phyloP scores from a whole-genome alignment of 2,888 invertebrate species.

The Drosophila peninsularis region DNA sequence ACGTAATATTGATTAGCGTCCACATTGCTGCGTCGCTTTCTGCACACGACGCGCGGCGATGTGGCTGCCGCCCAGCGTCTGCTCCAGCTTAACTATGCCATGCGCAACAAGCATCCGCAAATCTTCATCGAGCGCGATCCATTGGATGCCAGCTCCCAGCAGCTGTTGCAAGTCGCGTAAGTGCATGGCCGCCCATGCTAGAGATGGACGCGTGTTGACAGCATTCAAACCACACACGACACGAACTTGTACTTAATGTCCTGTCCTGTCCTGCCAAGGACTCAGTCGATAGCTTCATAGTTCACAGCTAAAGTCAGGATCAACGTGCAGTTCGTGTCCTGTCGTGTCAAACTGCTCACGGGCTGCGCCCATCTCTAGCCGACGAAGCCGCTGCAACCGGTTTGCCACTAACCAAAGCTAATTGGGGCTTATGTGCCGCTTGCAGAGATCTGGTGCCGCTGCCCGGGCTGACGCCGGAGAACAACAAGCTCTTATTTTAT shows the following conservation, averaged over 20 bases:
- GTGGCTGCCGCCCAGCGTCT: constrained; percentile 79
- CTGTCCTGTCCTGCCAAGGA: no score
- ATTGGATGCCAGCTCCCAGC: constrained; percentile 76
- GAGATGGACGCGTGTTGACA: constrained; percentile 16
- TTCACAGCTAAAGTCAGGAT: no score
- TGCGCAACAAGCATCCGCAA: constrained; percentile 86
- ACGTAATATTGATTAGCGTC: constrained; percentile 63
- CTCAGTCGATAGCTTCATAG: no score
- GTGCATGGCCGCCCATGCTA: constrained; percentile 41
- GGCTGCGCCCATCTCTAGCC: constrained; percentile 11
- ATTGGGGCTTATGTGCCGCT: constrained; percentile 1
- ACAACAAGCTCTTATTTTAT: constrained; percentile 89
- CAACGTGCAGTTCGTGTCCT: not conserved
- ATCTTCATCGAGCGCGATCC: constrained; percentile 86
- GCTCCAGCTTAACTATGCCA: constrained; percentile 84
- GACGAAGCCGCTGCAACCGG: constrained; percentile 21
- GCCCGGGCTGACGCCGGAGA: constrained; percentile 88
- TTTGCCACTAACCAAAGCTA: constrained; percentile 22
- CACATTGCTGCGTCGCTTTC: constrained; percentile 78
- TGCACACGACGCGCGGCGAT: constrained; percentile 80
- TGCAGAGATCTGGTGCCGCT: constrained; percentile 89
- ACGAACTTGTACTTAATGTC: no score
- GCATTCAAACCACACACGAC: not conserved
- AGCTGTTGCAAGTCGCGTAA: constrained; percentile 82
- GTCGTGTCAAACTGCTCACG: not conserved